Evolutionary conservation across 2,113 vertebrate species (phyloP), one percentile per base, ranked within the genome.

Genomic region (Catharus minimus): DNA sequence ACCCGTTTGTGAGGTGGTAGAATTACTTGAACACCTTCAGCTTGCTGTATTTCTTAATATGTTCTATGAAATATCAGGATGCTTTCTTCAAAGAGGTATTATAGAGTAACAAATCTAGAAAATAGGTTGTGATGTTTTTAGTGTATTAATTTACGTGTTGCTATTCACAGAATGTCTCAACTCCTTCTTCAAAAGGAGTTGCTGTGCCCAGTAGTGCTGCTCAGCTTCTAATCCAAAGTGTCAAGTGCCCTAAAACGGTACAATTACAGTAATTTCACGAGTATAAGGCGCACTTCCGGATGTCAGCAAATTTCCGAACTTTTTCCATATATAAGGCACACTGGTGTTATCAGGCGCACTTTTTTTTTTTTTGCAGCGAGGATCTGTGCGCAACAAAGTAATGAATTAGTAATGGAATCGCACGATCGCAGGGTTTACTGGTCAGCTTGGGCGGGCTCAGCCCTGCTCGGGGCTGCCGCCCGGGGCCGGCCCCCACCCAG

Each of bases 1-100:
- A 68, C 4, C 10, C n/a, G 15, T 58, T 55, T 16, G 43, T 8
- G 28, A n/a, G 13, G 39, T 6, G 3, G 5, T 1, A 0, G 72
- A 39, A 64, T 44, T 67, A 53, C 60, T 43, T 43, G 9, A 64
- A 52, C 5, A 4, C 8, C 22, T 52, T 39, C 62, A 84, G 24
- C 16, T 72, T 65, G 15, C 14, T 55, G 28, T 61, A 10, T 44
- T 17, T 64, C 24, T 32, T 20, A 15, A 27, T 65, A 16, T 24
- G n/a, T 15, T 60, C 41, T 61, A 32, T n/a, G 64, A 68, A 58
- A 18, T 12, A 41, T 6, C 26, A 69, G 55, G 43, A 50, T 7
- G 7, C 11, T 73, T 66, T 49, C 50, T 82, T 41, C 28, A 33
- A 10, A 73, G 46, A 50, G 43, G 22, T 41, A 33, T 62, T 58